phyloP scores from a whole-genome alignment of 92 coral and sea anemone genomes.

The Epizoanthus stellaris region DNA sequence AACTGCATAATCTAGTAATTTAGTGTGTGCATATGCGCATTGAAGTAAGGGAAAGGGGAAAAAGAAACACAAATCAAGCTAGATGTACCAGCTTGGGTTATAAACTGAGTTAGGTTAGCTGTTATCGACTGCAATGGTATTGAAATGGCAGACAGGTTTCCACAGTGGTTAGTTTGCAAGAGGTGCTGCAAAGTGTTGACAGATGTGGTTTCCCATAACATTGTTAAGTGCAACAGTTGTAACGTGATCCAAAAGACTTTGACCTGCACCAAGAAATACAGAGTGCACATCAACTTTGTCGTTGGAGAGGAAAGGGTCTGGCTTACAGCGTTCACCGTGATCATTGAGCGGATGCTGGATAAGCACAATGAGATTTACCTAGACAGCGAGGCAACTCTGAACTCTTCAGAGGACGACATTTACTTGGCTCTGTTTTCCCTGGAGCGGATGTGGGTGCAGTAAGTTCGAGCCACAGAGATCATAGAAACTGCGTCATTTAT shows the following conservation, averaged over 20 bases:
- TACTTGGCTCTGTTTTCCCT: not conserved
- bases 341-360: not conserved
- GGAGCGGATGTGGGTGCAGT: not conserved
- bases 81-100: too few species aligned
- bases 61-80: too few species aligned
- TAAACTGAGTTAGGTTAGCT: not conserved
- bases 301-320: not conserved
- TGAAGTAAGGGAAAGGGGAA: too few species aligned
- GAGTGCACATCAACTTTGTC: not conserved
- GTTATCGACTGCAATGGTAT: not conserved
- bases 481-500: not conserved
- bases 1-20: too few species aligned
- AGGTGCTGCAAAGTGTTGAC: not conserved
- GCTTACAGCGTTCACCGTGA: not conserved
- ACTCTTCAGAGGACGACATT: constrained; percentile 5
- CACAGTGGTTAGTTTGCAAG: not conserved
- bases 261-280: not conserved
- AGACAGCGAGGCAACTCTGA: not conserved
- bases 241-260: not conserved
- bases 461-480: not conserved
- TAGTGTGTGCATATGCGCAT: too few species aligned
- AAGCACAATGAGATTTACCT: not conserved
- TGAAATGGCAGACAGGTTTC: not conserved
- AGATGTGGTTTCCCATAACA: not conserved
- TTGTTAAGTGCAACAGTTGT: not conserved